Evolutionary conservation across 1,140 invertebrate species (phyloP), one percentile per base, ranked within the genome.

Genomic region (Pararge aegeria): DNA sequence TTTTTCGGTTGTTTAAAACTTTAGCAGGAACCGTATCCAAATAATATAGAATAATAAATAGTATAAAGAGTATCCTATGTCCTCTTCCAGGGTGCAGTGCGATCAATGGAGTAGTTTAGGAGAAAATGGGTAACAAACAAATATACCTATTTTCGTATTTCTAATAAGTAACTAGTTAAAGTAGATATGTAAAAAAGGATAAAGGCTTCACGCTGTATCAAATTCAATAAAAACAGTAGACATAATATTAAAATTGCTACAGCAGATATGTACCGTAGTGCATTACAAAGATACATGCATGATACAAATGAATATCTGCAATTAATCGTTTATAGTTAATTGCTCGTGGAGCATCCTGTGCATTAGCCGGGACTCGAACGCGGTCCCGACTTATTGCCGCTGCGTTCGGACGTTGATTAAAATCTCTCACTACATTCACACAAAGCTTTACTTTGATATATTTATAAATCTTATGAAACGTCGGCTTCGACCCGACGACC

Each of bases 381-480:
- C 66, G 63, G 51, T 59, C 61, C 61, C 54, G 58, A 73, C 68
- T 68, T 69, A 79, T 75, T 68, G 70, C 67, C 66, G 58, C 30
- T 68, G 55, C 70, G 59, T 65, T 76, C 70, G 72, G 78, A 87
- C 77, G 75, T 85, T 88, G 85, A 89, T 89, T 87, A 89, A 89
- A 84, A 89, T 89, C 86, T 85, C 75, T 77, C 70, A 79, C 71
- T 84, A 77, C 81, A 83, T 81, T 74, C 79, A 85, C 76, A 83
- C 79, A 85, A 84, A 82, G 83, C 64, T 78, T 83, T 79, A 82
- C 81, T 82, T 84, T 86, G 84, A 87, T 87, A 86, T 84, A 87
- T 86, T 79, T 86, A 83, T 84, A 84, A 86, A 86, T 87, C 83
- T 84, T 83, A 80, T 78, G 76, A 79, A 75, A 68, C 69, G 75